Percentiles rank a stretch among this genome's conserved stretches.
These are phyloP conservation scores for Fissipunctia ypsillon DNA, from an alignment of 2,888 invertebrate genomes.

Conservation along the genomic window DNA sequence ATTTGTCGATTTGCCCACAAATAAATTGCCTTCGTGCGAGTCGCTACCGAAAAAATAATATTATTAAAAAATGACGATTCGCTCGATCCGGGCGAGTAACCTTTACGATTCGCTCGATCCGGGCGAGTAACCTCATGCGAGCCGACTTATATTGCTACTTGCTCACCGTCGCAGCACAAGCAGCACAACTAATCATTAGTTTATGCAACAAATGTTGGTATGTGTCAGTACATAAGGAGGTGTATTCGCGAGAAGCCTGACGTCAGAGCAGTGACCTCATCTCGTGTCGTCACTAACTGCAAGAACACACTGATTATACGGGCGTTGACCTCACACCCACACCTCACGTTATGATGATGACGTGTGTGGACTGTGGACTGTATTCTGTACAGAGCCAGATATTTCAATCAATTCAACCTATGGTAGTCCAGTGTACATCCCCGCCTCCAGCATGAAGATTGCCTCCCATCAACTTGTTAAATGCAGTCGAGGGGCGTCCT, in stretches of 20 bases:
- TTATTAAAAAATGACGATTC: too few species aligned
- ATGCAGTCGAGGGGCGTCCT: neutral
- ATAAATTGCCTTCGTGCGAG: too few species aligned
- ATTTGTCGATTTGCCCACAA: too few species aligned
- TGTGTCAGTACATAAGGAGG: slow-evolving; percentile 39
- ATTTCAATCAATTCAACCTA: slow-evolving; percentile 19
- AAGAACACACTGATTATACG: slow-evolving; percentile 17
- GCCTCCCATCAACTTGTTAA: neutral
- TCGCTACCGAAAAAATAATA: too few species aligned
- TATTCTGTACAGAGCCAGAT: slow-evolving; percentile 11
- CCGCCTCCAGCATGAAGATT: slow-evolving; percentile 9
- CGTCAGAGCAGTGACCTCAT: slow-evolving; percentile 45
- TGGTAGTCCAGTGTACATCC: slow-evolving; percentile 1
- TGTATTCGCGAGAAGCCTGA: slow-evolving; percentile 26
- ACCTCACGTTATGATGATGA: slow-evolving; percentile 28
- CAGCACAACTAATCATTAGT: slow-evolving; percentile 10
- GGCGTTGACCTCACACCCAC: slow-evolving; percentile 30
- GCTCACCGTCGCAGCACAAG: slow-evolving; percentile 6
- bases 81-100: too few species aligned
- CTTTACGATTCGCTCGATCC: too few species aligned
- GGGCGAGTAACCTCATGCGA: too few species aligned
- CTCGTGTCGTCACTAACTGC: slow-evolving; percentile 38
- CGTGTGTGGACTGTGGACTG: slow-evolving; percentile 22
- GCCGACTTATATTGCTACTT: too few species aligned
- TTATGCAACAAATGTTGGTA: slow-evolving; percentile 12